These are phyloP conservation scores for Epinotia ramella DNA, from an alignment of 2,888 invertebrate species.

Conservation along the genomic window DNA sequence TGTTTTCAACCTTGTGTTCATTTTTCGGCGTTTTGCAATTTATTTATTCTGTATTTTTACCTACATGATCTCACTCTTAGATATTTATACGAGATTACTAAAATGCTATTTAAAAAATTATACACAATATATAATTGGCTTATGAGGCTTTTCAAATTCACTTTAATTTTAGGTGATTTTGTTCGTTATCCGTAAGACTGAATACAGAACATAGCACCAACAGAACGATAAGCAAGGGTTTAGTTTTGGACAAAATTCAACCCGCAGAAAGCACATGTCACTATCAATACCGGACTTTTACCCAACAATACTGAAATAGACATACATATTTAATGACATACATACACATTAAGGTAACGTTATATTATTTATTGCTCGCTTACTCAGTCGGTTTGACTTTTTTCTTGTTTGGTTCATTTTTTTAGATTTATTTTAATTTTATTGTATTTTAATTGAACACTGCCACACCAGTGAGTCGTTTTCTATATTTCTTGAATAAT, in stretches of 20 bases:
- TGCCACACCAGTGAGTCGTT: constrained; percentile 42
- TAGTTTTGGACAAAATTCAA: constrained; percentile 57
- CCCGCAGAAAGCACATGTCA: constrained; percentile 67
- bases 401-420: constrained; percentile 36
- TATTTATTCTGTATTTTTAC: constrained; percentile 82
- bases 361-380: constrained; percentile 43
- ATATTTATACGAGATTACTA: constrained; percentile 84
- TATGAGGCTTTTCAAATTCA: constrained; percentile 82
- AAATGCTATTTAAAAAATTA: constrained; percentile 75
- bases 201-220: constrained; percentile 78
- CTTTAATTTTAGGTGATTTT: constrained; percentile 75
- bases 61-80: constrained; percentile 84
- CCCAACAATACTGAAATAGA: constrained; percentile 50
- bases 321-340: constrained; percentile 45
- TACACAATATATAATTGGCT: constrained; percentile 82
- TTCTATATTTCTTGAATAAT: constrained; percentile 48
- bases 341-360: constrained; percentile 50
- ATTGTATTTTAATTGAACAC: constrained; percentile 31
- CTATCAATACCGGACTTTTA: constrained; percentile 58
- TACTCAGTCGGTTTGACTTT: constrained; percentile 32
- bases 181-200: constrained; percentile 78
- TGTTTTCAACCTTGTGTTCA: constrained; percentile 83
- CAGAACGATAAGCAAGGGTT: constrained; percentile 60
- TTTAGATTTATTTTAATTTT: constrained; percentile 41
- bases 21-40: constrained; percentile 78